Percentiles rank a stretch among this genome's conserved stretches.
Conservation (phyloP, 2,888 invertebrate species). For the Lissocephala sabroskyi region DNA sequence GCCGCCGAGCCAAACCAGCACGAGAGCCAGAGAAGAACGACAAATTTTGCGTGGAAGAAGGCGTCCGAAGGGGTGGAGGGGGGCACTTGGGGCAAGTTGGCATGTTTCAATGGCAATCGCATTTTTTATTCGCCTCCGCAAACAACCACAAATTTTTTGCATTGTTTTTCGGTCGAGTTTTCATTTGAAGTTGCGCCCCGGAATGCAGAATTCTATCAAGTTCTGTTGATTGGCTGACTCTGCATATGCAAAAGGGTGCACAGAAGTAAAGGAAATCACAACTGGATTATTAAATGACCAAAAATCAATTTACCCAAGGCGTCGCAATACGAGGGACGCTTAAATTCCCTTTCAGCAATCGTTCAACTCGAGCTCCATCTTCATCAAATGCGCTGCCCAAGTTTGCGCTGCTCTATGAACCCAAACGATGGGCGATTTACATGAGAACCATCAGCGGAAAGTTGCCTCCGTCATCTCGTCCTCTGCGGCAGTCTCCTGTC, state of each 20-base stretch:
- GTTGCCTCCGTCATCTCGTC: constrained; percentile 1
- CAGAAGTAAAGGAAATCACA: too few species aligned
- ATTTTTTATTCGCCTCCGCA: constrained; percentile 18
- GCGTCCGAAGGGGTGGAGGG: not conserved
- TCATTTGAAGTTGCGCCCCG: not conserved
- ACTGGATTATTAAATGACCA: too few species aligned
- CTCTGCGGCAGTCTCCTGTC: not conserved
- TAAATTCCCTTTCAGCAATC: too few species aligned
- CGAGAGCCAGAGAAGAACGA: not conserved
- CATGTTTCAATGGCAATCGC: constrained; percentile 42
- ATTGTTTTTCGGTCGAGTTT: constrained; percentile 28
- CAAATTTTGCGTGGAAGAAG: too few species aligned
- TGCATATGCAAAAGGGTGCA: not conserved
- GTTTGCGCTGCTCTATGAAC: too few species aligned
- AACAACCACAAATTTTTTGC: constrained; percentile 45
- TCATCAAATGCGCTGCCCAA: too few species aligned
- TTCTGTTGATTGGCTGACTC: not conserved
- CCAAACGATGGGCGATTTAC: too few species aligned
- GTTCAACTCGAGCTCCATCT: too few species aligned
- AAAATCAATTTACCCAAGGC: too few species aligned
- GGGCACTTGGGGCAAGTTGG: constrained; percentile 16
- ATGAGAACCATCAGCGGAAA: too few species aligned
- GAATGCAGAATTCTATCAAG: constrained; percentile 28
- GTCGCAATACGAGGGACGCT: too few species aligned
- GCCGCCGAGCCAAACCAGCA: not conserved